Conservation (phyloP, 1,140 invertebrate species). For the Panulirus ornatus region DNA sequence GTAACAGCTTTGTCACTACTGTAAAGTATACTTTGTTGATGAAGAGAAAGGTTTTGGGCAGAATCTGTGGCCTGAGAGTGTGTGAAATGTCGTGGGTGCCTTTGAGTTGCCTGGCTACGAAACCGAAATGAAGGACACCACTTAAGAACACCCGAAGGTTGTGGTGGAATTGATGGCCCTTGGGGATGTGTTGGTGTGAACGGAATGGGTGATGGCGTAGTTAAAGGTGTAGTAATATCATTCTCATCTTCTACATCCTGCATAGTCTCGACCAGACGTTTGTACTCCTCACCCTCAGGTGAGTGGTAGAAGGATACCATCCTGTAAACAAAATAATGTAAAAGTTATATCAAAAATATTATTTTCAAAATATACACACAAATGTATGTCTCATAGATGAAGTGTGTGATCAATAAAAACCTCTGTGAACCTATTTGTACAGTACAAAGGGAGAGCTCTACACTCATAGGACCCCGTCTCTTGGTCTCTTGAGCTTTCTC, state of each 20-base stretch:
- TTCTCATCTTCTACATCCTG: neutral
- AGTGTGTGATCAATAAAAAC: no score
- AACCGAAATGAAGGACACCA: neutral
- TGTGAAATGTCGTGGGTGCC: neutral
- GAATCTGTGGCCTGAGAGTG: neutral
- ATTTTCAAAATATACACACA: no score
- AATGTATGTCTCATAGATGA: no score
- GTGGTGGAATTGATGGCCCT: neutral
- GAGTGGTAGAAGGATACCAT: neutral
- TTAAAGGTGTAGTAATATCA: neutral
- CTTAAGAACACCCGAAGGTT: neutral
- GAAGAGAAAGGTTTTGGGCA: neutral
- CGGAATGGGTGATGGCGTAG: neutral
- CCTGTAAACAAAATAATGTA: no score
- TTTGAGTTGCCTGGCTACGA: neutral
- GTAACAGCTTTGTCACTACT: neutral
- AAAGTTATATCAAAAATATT: neutral
- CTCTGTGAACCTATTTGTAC: no score
- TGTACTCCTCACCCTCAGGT: constrained; percentile 1
- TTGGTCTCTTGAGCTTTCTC: no score
- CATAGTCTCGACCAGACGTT: neutral
- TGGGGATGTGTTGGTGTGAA: neutral
- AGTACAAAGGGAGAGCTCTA: no score
- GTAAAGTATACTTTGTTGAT: neutral
- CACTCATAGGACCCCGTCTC: no score